Evolutionary conservation across 2,797 vertebrate species (phyloP).

Genomic region (Enteromius unitaeniatus): DNA sequence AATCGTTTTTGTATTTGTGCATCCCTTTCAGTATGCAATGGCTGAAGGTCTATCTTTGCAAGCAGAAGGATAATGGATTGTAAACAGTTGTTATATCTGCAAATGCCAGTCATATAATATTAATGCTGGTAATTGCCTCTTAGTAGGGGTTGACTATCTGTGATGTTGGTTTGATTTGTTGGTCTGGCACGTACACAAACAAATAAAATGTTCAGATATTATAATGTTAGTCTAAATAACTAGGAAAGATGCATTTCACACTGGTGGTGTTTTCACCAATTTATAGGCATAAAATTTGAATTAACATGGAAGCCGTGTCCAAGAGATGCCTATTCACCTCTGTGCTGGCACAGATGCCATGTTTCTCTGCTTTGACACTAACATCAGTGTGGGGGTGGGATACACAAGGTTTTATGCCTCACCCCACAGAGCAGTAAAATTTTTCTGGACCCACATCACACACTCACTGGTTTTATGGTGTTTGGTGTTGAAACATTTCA

Average conservation of each 20-base stretch:
- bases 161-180: no score
- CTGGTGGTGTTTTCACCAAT: conserved; percentile 17
- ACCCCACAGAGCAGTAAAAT: conserved; percentile 51
- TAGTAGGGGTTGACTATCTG: conserved; percentile 49
- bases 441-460: conserved; percentile 57
- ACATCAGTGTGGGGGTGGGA: conserved; percentile 42
- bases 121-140: conserved; percentile 50
- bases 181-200: no score
- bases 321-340: conserved; percentile 54
- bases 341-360: conserved; percentile 68
- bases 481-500: conserved; percentile 59
- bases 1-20: not conserved
- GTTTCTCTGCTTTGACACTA: conserved; percentile 45
- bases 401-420: conserved; percentile 50
- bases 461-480: conserved; percentile 48
- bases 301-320: conserved; percentile 53
- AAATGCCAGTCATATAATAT: conserved; percentile 51
- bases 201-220: not conserved
- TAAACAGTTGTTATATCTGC: conserved; percentile 37
- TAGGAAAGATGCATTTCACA: not conserved
- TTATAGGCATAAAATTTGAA: not conserved
- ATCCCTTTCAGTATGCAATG: not conserved
- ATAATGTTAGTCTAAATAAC: not conserved
- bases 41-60: conserved; percentile 13
- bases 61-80: not conserved